Evolutionary conservation across 2,888 invertebrate genomes (phyloP), one percentile per base, ranked within the genome.

Genomic region (Lysandra coridon): DNA sequence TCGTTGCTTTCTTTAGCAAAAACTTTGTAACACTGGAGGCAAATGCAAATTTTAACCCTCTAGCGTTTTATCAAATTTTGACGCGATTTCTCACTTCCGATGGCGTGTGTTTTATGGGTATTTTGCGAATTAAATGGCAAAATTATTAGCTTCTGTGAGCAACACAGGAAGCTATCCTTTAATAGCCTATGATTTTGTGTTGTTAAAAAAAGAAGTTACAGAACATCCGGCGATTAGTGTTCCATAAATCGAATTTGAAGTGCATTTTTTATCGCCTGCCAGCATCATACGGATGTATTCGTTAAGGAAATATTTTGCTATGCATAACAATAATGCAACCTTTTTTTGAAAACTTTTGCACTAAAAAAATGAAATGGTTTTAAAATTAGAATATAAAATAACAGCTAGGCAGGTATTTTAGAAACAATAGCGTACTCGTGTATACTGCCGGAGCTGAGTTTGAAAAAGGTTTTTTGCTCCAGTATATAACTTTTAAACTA

Each of bases 151-250:
- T 30, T 53, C 76, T 44, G 53, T 57, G 17, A 10, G 40, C 40
- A 74, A 44, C 76, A 33, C 76, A 76, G 76, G 76, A 76, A 76
- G 57, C 57, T 17, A 7, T 30, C 53, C 12, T 40, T 53, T 57
- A 74, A 57, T 14, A 76, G 33, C 30, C 6, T 33, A 76, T 37
- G 49, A 75, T 75, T 30, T 49, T 1, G 33, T 57, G 57, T 3
- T 33, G 33, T 30, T 53, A 23, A 57, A 74, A 44, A 17, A 23
- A 37, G 74, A 44, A 4, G 5, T 74, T 40, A 64, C 37, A 33
- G 40, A 5, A 17, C 44, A 74, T 74, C 44, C 74, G 74, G n/a
- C 44, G 4, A 23, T 74, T 74, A 44, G 87, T 85, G 84, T 86
- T 85, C 1, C 44, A 23, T 44, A 74, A 85, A 1, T 69, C 33